Evolutionary conservation across 1,140 invertebrate genomes (phyloP), one percentile per base, ranked within the genome.

Genomic region (Leptopilina boulardi): DNA sequence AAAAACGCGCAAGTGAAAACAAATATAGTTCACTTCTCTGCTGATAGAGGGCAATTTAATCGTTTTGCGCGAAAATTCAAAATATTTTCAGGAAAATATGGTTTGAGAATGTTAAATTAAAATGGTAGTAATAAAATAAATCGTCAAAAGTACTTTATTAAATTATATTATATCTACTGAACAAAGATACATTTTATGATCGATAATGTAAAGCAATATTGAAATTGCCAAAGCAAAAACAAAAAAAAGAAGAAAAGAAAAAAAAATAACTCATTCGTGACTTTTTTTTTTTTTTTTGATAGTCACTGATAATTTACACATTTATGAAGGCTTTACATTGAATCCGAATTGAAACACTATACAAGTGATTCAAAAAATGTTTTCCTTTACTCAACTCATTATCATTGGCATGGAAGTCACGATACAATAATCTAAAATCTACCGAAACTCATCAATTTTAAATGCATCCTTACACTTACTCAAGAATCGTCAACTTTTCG

Each of bases 121-220:
- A 59, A 21, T 26, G 21, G 56, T 9, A 18, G 3, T 19, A 19
- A 10, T 10, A 56, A 56, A 38, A 38, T 38, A 9, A 38, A 38
- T 38, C 0, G 9, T 66, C 8, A 66, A 0, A 34, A 34, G 59
- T 66, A 66, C 59, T 66, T 66, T 66, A 66, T 66, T 66, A 66
- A 66, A 66, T 66, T 66, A 66, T 66, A 66, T 66, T 59, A 23
- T 56, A 56, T 66, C 3, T 66, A 30, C 3, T 66, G n/a, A 66
- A 66, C 13, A 66, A 6, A 66, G 59, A 66, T 30, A 30, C 15
- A 66, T n/a, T 66, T 59, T 30, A 18, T 15, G 13, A 15, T 66
- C 13, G 30, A 30, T 30, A 66, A 30, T 30, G 15, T 34, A 23
- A n/a, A 66, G 11, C 13, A 66, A 66, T 66, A 15, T 30, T n/a